These are phyloP conservation scores for Leptinotarsa texana DNA, from an alignment of 1,140 invertebrate genomes.

Conservation along the genomic window DNA sequence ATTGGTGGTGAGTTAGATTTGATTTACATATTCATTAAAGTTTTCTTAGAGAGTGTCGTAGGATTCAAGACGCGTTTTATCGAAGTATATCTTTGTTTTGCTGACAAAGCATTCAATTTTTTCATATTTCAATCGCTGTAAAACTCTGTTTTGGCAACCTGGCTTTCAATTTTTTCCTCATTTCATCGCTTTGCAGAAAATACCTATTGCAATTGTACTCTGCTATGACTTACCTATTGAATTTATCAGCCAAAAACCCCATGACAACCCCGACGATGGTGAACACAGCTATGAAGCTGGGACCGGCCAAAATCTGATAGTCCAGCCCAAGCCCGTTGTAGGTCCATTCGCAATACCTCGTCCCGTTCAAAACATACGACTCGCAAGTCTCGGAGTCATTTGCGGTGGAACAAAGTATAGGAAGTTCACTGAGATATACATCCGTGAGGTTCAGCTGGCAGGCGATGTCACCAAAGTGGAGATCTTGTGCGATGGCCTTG, in stretches of 20 bases:
- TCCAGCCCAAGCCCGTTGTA: constrained; percentile 90
- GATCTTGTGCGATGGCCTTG: constrained; percentile 78
- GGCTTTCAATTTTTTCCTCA: too few relatives aligned
- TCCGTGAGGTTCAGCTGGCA: constrained; percentile 77
- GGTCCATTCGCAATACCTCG: constrained; percentile 85
- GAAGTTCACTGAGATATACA: constrained; percentile 62
- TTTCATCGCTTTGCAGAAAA: too few relatives aligned
- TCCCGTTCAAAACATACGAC: constrained; percentile 68
- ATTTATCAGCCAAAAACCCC: constrained; percentile 82
- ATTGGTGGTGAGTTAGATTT: too few relatives aligned
- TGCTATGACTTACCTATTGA: constrained; percentile 59
- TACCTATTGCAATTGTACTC: too few relatives aligned
- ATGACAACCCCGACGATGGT: constrained; percentile 84
- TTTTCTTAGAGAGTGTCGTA: too few relatives aligned
- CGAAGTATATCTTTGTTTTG: too few relatives aligned
- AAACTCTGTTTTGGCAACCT: too few relatives aligned
- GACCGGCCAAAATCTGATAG: constrained; percentile 90
- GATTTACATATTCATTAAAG: too few relatives aligned
- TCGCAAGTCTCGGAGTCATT: constrained; percentile 68
- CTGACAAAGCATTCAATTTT: too few relatives aligned
- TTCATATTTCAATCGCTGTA: too few relatives aligned
- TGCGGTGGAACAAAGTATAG: constrained; percentile 67
- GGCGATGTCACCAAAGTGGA: constrained; percentile 86
- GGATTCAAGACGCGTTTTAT: too few relatives aligned
- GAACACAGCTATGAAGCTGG: constrained; percentile 88